phyloP scores from a whole-genome alignment of 1,140 invertebrate genomes.

The Scaptomyza pallida region DNA sequence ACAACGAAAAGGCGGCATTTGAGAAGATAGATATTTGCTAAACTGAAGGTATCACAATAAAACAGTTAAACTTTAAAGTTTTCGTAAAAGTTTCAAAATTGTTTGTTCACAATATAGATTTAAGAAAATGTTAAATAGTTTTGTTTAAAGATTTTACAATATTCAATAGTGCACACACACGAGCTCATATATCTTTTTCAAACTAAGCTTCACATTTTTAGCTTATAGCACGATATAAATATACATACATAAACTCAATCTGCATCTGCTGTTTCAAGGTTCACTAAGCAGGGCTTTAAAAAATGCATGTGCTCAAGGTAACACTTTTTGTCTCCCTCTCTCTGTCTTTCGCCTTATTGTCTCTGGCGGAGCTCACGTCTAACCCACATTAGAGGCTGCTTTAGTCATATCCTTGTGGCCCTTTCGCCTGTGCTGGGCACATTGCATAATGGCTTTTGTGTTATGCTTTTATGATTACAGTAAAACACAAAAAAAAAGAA shows the following conservation, averaged over 20 bases:
- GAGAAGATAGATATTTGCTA: no score
- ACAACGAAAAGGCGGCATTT: no score
- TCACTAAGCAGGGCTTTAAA: conserved; percentile 2
- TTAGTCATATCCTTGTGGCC: conserved; percentile 30
- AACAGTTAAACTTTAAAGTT: no score
- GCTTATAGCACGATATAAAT: neutral
- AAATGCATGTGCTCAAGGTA: conserved; percentile 2
- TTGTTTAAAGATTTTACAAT: no score
- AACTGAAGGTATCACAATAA: no score
- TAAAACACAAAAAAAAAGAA: conserved; percentile 43
- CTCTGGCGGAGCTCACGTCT: conserved; percentile 13
- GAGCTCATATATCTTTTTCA: neutral
- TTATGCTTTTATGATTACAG: conserved; percentile 78
- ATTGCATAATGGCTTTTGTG: conserved; percentile 73
- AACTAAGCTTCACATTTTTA: neutral
- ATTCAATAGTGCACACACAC: no score
- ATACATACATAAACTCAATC: neutral
- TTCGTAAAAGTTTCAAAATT: no score
- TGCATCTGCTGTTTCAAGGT: neutral
- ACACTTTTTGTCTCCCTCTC: neutral
- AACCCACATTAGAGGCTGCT: conserved; percentile 32
- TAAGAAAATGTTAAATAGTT: no score
- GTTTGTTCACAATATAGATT: no score
- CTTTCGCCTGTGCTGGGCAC: conserved; percentile 22
- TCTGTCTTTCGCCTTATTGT: neutral